A percentile compares a stretch with the other conserved stretches of the same genome.
phyloP scores from a whole-genome alignment of 2,113 vertebrate genomes.

The Lutjanus erythropterus region DNA sequence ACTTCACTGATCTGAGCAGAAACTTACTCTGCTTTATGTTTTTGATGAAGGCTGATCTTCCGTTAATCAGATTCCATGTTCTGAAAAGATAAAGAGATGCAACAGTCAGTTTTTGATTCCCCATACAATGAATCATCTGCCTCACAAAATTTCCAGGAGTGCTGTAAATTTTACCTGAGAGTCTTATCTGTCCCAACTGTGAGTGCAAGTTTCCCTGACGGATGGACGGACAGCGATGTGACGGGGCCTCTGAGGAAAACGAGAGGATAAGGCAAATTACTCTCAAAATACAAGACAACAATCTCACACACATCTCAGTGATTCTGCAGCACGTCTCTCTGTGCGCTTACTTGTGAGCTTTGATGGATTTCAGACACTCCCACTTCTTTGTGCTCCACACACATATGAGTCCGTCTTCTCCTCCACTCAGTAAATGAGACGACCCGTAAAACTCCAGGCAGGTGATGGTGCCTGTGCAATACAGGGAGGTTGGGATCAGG shows the following conservation, averaged over 20 bases:
- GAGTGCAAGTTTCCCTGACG: slow-evolving; percentile 95
- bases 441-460: slow-evolving; percentile 94
- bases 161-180: slow-evolving; percentile 85
- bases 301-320: neutral
- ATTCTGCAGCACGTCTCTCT: neutral
- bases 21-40: slow-evolving; percentile 98
- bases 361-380: slow-evolving; percentile 95
- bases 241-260: slow-evolving; percentile 88
- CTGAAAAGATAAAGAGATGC: slow-evolving; percentile 73
- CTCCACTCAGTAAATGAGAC: slow-evolving; percentile 93
- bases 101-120: rapidly evolving
- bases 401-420: slow-evolving; percentile 94
- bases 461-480: slow-evolving; percentile 89
- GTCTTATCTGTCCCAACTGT: slow-evolving; percentile 97
- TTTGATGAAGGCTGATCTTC: slow-evolving; percentile 96
- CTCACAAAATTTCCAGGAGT: neutral
- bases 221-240: slow-evolving; percentile 94
- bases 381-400: slow-evolving; percentile 96
- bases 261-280: neutral
- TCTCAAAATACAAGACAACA: neutral
- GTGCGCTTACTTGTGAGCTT: slow-evolving; percentile 92
- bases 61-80: slow-evolving; percentile 97
- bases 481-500: neutral
- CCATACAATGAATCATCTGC: rapidly evolving
- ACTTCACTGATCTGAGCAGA: no score